A percentile compares a stretch with the other conserved stretches of the same genome.
phyloP scores from a whole-genome alignment of 1,140 invertebrate genomes.

The Trypoxylus dichotomus region DNA sequence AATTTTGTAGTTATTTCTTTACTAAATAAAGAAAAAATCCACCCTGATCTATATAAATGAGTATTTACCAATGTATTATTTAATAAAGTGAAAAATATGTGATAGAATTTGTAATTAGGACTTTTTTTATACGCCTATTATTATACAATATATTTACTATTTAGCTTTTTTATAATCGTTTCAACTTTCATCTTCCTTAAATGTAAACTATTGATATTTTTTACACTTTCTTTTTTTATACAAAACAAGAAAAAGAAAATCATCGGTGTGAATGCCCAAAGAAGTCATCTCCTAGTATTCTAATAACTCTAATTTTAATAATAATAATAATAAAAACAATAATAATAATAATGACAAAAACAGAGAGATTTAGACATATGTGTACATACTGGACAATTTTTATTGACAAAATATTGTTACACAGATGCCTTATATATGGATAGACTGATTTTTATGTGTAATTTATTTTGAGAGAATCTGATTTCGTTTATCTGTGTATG shows the following conservation, averaged over 20 bases:
- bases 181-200: background rate
- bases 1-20: no score
- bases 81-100: background rate
- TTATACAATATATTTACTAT: background rate
- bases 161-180: background rate
- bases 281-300: background rate
- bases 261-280: conserved; percentile 9
- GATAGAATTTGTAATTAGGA: background rate
- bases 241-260: background rate
- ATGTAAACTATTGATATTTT: background rate
- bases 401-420: conserved; percentile 30
- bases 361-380: background rate
- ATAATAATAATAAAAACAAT: background rate
- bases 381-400: conserved; percentile 3
- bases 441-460: conserved; percentile 33
- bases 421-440: conserved; percentile 28
- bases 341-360: background rate
- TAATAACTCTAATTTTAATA: background rate
- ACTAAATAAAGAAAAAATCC: no score
- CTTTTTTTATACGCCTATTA: conserved; percentile 6
- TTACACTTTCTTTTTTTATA: conserved; percentile 5
- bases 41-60: no score
- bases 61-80: background rate
- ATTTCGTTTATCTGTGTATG: background rate
- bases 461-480: conserved; percentile 29